A percentile compares a stretch with the other conserved stretches of the same genome.
Conservation (phyloP, 2,113 vertebrate species). For the Hippocampus guttulatus region DNA sequence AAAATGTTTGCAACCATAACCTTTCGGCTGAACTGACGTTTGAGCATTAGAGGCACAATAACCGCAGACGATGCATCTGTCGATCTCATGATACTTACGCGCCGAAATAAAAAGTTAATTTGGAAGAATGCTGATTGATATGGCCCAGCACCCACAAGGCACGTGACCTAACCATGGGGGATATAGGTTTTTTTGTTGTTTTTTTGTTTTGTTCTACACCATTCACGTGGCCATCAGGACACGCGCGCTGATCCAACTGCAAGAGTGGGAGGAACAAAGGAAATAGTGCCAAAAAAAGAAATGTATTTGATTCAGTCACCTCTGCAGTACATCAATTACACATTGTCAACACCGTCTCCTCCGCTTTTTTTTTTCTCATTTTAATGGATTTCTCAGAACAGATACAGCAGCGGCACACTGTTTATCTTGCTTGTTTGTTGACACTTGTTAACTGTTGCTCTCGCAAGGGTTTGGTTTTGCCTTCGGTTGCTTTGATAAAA, state of each 20-base stretch:
- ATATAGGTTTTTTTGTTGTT: not conserved
- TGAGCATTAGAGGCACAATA: not conserved
- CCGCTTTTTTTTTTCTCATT: not conserved
- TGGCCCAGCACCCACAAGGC: too few species aligned
- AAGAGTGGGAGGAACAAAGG: not conserved
- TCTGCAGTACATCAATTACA: not conserved
- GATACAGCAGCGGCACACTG: not conserved
- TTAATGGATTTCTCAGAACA: not conserved
- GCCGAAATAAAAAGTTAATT: not conserved
- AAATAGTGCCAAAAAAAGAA: not conserved
- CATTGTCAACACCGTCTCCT: not conserved
- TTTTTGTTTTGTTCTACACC: not conserved
- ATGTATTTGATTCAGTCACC: not conserved
- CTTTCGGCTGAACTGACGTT: not conserved
- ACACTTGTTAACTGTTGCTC: not conserved
- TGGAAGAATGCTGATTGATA: not conserved
- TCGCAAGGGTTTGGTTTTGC: not conserved
- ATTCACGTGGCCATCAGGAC: not conserved
- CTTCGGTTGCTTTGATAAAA: not conserved
- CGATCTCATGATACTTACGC: too few species aligned
- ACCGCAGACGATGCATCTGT: too few species aligned
- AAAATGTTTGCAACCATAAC: not conserved
- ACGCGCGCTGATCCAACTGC: too few species aligned
- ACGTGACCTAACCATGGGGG: not conserved
- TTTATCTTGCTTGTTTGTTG: not conserved